Evolutionary conservation across 2,888 invertebrate species (phyloP), one percentile per base, ranked within the genome.

Genomic region (Pandemis heparana): DNA sequence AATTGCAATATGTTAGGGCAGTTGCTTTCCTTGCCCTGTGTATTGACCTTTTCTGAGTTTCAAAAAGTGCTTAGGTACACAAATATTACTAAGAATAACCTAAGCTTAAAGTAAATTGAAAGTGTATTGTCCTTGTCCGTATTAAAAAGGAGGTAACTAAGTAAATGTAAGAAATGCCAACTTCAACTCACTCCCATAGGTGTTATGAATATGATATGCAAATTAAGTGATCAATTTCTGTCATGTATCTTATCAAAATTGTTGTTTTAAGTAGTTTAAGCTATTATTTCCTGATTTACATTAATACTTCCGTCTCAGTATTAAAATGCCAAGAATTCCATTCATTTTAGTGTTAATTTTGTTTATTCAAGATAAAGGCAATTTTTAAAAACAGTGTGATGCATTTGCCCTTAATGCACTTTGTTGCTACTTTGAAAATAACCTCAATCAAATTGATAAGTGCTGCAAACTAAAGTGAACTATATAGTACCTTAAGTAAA

Each of bases 1-100:
- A 68, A 70, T 70, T 53, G 14, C 12, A 62, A 59, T 46, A 16
- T 46, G 39, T 63, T n/a, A 23, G 63, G 59, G 39, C 16, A 41
- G 18, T 46, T n/a, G 48, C 48, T 68, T 68, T 72, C 62, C 66
- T 62, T 68, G 72, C 72, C 23, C 23, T 43, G 39, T 68, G 18
- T 9, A 9, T 16, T 53, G 53, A 53, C 6, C n/a, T n/a, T 48
- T 1, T 32, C 23, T 32, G 23, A n/a, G n/a, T n/a, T n/a, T n/a
- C n/a, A n/a, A n/a, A n/a, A n/a, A n/a, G n/a, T n/a, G n/a, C n/a
- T n/a, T n/a, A n/a, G n/a, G n/a, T n/a, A n/a, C n/a, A n/a, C n/a
- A n/a, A n/a, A n/a, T n/a, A n/a, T n/a, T n/a, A n/a, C n/a, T n/a
- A n/a, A n/a, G n/a, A n/a, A n/a, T n/a, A n/a, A n/a, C n/a, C n/a